Evolutionary conservation across 2,797 vertebrate genomes (phyloP).

Genomic region (Hyperoplus lanceolatus): DNA sequence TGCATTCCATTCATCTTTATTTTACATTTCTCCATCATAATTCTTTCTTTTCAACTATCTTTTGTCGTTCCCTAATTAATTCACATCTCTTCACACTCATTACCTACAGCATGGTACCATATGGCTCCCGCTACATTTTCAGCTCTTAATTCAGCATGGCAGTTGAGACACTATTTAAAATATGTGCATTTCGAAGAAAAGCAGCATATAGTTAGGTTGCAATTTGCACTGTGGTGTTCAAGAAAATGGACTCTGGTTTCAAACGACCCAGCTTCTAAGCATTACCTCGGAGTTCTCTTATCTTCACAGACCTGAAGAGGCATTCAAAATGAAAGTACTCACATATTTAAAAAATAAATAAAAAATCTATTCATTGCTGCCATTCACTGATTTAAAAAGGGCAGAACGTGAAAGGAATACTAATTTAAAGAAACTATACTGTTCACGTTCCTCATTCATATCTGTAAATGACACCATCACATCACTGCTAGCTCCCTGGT

Average conservation of each 20-base stretch:
- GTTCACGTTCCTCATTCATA: conserved; percentile 28
- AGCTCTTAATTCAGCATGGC: conserved; percentile 52
- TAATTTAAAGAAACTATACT: conserved; percentile 17
- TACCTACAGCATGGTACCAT: conserved; percentile 61
- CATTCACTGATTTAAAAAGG: conserved; percentile 23
- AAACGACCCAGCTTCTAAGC: conserved; percentile 6
- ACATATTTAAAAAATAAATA: conserved; percentile 7
- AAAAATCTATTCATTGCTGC: conserved; percentile 13
- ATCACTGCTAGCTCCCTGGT: conserved; percentile 53
- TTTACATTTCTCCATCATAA: conserved; percentile 29
- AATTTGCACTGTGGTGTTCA: conserved; percentile 16
- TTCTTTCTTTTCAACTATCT: conserved; percentile 33
- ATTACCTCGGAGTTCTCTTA: conserved; percentile 15
- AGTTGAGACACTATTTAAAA: conserved; percentile 42
- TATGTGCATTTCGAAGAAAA: conserved; percentile 26
- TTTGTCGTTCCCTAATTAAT: conserved; percentile 58
- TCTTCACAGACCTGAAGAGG: conserved; percentile 17
- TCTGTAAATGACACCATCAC: conserved; percentile 42
- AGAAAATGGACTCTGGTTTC: conserved; percentile 18
- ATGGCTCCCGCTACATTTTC: conserved; percentile 54
- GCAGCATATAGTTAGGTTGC: conserved; percentile 13
- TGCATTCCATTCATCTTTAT: conserved; percentile 35
- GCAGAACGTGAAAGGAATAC: conserved; percentile 5
- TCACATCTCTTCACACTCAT: conserved; percentile 61
- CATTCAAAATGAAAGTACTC: conserved; percentile 73